Conservation (phyloP, 2,113 vertebrate genomes). For the Anarhynchus alexandrinus region DNA sequence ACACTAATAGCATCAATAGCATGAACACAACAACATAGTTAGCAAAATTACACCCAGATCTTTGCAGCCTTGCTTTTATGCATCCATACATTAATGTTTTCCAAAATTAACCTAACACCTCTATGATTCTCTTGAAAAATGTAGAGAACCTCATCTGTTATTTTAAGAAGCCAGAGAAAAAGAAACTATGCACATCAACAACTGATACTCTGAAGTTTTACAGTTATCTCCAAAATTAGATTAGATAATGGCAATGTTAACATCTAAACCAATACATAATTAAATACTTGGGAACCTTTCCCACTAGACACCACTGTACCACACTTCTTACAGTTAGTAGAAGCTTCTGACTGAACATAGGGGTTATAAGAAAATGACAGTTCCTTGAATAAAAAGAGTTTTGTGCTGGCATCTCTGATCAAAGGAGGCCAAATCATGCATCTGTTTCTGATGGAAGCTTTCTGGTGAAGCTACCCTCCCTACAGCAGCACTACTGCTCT, state of each 20-base stretch:
- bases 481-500: not conserved
- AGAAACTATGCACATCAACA: not conserved
- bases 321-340: not conserved
- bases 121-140: not conserved
- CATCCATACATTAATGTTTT: not conserved
- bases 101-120: not conserved
- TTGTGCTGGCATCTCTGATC: not conserved
- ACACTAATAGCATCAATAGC: not conserved
- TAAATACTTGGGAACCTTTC: not conserved
- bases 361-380: not conserved
- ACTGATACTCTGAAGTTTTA: not conserved
- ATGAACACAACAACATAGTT: not conserved
- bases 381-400: not conserved
- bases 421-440: not conserved
- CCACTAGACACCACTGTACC: not conserved
- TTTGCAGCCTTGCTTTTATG: not conserved
- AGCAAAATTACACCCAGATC: not conserved
- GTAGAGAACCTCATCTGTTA: not conserved
- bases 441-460: not conserved
- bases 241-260: not conserved
- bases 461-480: not conserved
- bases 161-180: not conserved
- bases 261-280: not conserved
- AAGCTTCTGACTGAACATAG: not conserved
- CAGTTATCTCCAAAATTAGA: not conserved